Evolutionary conservation across 2,113 vertebrate species (phyloP).

Genomic region (Apeltes quadracus): DNA sequence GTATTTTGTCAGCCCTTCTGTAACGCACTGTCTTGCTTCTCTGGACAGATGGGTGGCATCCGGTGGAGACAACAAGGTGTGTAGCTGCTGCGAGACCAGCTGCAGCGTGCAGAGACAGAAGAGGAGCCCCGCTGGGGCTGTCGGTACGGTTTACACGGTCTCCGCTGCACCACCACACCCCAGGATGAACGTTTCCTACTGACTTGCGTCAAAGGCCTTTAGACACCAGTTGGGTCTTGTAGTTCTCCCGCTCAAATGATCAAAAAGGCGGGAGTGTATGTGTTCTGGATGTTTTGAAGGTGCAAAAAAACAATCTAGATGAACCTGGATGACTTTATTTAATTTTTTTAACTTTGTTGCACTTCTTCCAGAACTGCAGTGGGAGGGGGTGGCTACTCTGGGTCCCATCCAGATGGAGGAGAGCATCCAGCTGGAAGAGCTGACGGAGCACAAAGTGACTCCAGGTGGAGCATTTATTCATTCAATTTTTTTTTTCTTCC

Average conservation of each 20-base stretch:
- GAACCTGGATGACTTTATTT: no score
- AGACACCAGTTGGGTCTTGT: neutral
- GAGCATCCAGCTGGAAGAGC: neutral
- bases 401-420: constrained; percentile 59
- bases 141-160: constrained; percentile 45
- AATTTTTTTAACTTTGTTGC: constrained; percentile 1
- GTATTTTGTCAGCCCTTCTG: neutral
- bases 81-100: constrained; percentile 74
- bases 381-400: constrained; percentile 41
- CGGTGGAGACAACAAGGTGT: constrained; percentile 73
- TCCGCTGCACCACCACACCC: constrained; percentile 5
- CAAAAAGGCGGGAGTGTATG: neutral
- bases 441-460: neutral
- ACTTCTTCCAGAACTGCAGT: constrained; percentile 17
- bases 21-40: neutral
- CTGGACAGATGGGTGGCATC: constrained; percentile 74
- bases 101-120: constrained; percentile 41
- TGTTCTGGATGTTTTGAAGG: no score
- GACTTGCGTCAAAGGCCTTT: neutral
- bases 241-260: neutral
- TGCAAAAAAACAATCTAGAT: no score
- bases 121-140: constrained; percentile 29
- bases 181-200: neutral
- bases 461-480: neutral
- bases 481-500: no score